Percentiles rank a stretch among this genome's conserved stretches.
These are phyloP conservation scores for Bombus picipes DNA, from an alignment of 1,140 invertebrate species.

Conservation along the genomic window DNA sequence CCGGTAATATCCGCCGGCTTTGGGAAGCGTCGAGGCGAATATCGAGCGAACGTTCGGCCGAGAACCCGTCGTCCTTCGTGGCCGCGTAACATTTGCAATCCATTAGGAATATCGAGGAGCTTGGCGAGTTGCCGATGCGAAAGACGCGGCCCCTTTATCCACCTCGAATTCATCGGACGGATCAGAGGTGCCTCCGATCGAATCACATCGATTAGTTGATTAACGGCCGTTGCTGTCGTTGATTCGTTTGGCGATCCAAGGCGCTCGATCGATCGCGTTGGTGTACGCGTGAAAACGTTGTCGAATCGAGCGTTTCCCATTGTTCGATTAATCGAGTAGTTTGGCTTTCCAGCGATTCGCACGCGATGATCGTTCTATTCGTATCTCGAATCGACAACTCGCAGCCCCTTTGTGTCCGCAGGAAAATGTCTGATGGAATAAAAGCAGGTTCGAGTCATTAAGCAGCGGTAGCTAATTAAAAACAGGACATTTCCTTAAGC, in stretches of 20 bases:
- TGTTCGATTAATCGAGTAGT: not conserved
- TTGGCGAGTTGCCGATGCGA: not conserved
- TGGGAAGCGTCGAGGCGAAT: not conserved
- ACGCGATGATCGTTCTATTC: not conserved
- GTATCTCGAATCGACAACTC: not conserved
- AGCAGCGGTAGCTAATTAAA: not conserved
- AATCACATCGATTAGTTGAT: too few species aligned
- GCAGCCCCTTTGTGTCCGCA: accelerated
- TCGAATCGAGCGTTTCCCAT: not conserved
- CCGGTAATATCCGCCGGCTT: not conserved
- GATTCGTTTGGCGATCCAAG: too few species aligned
- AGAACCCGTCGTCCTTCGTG: not conserved
- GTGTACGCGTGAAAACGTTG: not conserved
- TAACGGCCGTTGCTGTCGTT: too few species aligned
- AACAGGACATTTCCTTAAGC: not conserved
- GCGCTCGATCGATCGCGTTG: not conserved
- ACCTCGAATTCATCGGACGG: not conserved
- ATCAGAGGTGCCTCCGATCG: too few species aligned
- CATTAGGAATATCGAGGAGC: constrained; percentile 5
- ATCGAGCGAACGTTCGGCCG: not conserved
- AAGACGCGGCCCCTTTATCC: not conserved
- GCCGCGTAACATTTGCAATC: constrained; percentile 19
- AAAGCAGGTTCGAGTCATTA: not conserved
- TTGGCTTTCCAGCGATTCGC: not conserved
- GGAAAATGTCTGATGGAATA: not conserved